A percentile compares a stretch with the other conserved stretches of the same genome.
Evolutionary conservation across 1,140 invertebrate species (phyloP).

Genomic region (Euborellia annulipes): DNA sequence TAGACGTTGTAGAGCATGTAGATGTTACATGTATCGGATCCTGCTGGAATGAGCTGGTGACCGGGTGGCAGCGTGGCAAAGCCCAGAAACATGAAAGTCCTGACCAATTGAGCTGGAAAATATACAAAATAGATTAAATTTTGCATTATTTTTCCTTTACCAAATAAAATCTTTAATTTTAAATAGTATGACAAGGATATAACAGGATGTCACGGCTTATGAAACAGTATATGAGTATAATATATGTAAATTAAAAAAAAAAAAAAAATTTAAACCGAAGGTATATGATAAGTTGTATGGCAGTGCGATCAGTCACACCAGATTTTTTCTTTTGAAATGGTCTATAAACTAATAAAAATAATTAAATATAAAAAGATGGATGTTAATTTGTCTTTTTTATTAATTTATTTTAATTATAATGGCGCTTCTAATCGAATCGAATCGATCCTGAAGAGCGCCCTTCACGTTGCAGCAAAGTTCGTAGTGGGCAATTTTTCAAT

Average conservation of each 20-base stretch:
- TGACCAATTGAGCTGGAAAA: constrained; percentile 61
- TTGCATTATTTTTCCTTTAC: background rate
- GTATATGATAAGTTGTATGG: background rate
- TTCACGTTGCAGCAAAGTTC: too few relatives aligned
- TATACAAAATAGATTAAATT: constrained; percentile 20
- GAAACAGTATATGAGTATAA: background rate
- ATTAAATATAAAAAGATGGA: too few relatives aligned
- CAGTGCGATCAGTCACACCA: too few relatives aligned
- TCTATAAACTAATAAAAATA: too few relatives aligned
- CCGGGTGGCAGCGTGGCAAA: constrained; percentile 73
- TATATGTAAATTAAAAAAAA: background rate
- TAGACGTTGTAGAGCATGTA: constrained; percentile 70
- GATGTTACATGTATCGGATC: constrained; percentile 42
- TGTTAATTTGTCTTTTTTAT: too few relatives aligned
- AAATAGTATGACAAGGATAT: background rate
- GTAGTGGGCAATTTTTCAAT: too few relatives aligned
- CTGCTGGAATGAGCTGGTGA: constrained; percentile 51
- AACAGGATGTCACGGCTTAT: background rate
- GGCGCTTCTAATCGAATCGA: too few relatives aligned
- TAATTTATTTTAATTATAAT: too few relatives aligned
- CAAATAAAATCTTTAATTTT: background rate
- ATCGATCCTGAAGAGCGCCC: too few relatives aligned
- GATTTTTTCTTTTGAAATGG: too few relatives aligned
- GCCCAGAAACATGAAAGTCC: constrained; percentile 93
- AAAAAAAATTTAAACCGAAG: background rate